These are phyloP conservation scores for Acleris emargana DNA, from an alignment of 2,888 invertebrate species.

Conservation along the genomic window DNA sequence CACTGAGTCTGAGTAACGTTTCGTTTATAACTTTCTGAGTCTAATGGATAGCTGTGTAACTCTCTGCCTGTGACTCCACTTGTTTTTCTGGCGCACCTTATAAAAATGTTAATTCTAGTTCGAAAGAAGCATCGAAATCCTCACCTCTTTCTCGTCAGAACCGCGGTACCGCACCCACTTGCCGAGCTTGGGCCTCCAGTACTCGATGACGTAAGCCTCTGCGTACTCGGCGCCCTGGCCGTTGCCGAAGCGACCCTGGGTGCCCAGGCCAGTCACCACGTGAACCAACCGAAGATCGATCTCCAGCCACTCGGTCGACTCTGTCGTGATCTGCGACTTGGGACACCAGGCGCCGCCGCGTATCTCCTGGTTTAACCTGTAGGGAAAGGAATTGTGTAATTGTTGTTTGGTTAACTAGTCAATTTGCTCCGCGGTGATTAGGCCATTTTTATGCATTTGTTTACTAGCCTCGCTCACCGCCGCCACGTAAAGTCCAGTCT, in stretches of 20 bases:
- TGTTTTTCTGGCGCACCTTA: no score
- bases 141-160: slow-evolving; percentile 90
- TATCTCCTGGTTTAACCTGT: slow-evolving; percentile 91
- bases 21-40: no score
- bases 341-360: slow-evolving; percentile 98
- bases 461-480: no score
- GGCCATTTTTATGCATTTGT: no score
- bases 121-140: neutral
- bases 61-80: no score
- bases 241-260: slow-evolving; percentile 96
- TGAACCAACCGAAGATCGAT: slow-evolving; percentile 90
- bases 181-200: slow-evolving; percentile 90
- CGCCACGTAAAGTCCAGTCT: no score
- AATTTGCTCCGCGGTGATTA: no score
- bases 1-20: no score
- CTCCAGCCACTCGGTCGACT: slow-evolving; percentile 90
- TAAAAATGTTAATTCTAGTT: no score
- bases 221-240: slow-evolving; percentile 95
- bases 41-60: no score
- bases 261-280: slow-evolving; percentile 91
- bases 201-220: slow-evolving; percentile 92
- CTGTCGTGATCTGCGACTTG: slow-evolving; percentile 89
- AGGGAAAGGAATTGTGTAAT: neutral
- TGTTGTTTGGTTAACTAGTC: neutral
- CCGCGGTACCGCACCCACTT: slow-evolving; percentile 93